Evolutionary conservation across 1,140 invertebrate genomes (phyloP), one percentile per base, ranked within the genome.

Genomic region (Papilio helenus): DNA sequence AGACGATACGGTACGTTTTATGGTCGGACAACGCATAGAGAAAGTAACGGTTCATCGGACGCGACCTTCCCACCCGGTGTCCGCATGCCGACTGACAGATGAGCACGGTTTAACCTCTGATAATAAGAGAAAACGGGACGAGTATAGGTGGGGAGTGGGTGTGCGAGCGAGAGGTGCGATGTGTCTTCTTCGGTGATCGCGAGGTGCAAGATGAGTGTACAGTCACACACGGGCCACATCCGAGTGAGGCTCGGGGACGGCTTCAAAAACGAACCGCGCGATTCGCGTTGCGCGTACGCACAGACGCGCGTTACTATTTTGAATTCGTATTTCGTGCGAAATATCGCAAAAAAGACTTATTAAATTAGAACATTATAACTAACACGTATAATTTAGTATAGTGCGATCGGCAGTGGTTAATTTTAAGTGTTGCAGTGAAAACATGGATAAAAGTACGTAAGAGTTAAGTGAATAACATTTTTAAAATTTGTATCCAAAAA

Each of bases 111-210:
- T 91, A 93, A 93, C 93, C 91, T 93, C 89, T 93, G 92, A 93
- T 94, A 94, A 93, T 92, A 92, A 90, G 90, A 87, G 84, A 82
- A 87, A 93, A 85, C 80, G 92, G 83, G 90, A 93, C 81, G 81
- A 85, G 65, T 29, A 87, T 87, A 91, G 61, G 39, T 55, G 46
- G 49, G 14, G 68, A n/a, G 23, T n/a, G 51, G 20, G 71, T n/a
- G 89, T 61, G 85, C 77, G 89, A 94, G 82, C 49, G 85, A 82
- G 93, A 93, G 79, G 79, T 77, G 18, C 68, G 83, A 88, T 79
- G 93, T 93, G 87, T 93, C 93, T 92, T 94, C 93, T 93, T 93
- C 91, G 91, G 92, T 92, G 90, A 92, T 93, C 90, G 91, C 89
- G 91, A 93, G 92, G 90, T 91, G 88, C 90, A 90, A 93, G 93